These are phyloP conservation scores for Poeciliopsis turrubarensis DNA, from an alignment of 2,113 vertebrate genomes.

Conservation along the genomic window DNA sequence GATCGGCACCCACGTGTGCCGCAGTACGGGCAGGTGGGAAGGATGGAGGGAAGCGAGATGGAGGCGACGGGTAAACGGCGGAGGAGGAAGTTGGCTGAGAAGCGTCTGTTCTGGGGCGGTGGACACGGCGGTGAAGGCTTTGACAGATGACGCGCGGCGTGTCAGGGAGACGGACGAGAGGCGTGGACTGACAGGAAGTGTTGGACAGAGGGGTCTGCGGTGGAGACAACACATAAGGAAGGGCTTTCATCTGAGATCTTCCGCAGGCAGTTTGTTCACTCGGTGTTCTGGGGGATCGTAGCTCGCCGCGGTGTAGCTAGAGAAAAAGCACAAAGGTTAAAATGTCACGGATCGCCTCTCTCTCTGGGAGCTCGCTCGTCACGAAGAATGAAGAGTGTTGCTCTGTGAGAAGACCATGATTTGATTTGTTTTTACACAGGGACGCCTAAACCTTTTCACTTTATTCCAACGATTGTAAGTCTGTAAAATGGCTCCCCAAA, in stretches of 20 bases:
- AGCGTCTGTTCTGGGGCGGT: slow-evolving; percentile 23
- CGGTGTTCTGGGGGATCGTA: background rate
- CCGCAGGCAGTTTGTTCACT: background rate
- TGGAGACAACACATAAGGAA: slow-evolving; percentile 4
- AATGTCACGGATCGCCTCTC: slow-evolving; percentile 21
- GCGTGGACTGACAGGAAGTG: slow-evolving; percentile 14
- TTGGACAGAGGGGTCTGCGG: slow-evolving; percentile 10
- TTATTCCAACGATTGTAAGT: background rate
- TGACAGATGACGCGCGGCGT: slow-evolving; percentile 46
- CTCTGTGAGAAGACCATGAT: background rate
- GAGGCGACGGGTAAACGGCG: slow-evolving; percentile 22
- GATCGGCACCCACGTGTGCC: background rate
- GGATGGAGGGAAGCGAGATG: slow-evolving; percentile 4
- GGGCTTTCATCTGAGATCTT: background rate
- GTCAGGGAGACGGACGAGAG: slow-evolving; percentile 33
- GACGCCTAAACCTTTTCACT: too few species aligned
- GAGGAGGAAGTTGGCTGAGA: slow-evolving; percentile 31
- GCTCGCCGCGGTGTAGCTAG: background rate
- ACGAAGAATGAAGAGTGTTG: slow-evolving; percentile 1
- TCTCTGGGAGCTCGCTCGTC: slow-evolving; percentile 1
- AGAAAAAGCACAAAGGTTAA: background rate
- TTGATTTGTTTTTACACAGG: too few species aligned
- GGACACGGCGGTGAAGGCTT: slow-evolving; percentile 42
- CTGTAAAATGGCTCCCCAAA: background rate
- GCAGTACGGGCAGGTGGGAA: background rate